A percentile compares a stretch with the other conserved stretches of the same genome.
Conservation (phyloP, 2,797 vertebrate genomes). For the Channallabes apus region DNA sequence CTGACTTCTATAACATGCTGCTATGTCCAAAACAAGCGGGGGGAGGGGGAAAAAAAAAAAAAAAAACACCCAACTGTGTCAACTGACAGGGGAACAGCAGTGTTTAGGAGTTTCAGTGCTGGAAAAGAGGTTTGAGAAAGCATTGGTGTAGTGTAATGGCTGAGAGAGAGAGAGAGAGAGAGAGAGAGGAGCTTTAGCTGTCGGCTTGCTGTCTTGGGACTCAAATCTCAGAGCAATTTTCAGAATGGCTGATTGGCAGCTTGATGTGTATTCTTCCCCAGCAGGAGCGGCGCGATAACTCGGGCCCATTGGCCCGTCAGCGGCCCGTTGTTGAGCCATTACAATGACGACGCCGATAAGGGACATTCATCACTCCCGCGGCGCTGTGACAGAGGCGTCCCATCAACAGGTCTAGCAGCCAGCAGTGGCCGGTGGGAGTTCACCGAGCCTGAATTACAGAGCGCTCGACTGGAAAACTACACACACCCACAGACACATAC, state of each 20-base stretch:
- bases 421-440: conserved; percentile 49
- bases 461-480: conserved; percentile 56
- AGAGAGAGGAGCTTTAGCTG: conserved; percentile 58
- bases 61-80: conserved; percentile 30
- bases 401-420: conserved; percentile 75
- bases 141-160: conserved; percentile 50
- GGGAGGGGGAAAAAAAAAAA: conserved; percentile 6
- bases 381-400: conserved; percentile 71
- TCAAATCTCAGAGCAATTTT: conserved; percentile 89
- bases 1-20: conserved; percentile 56
- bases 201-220: conserved; percentile 75
- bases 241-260: conserved; percentile 80
- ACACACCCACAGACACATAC: conserved; percentile 21
- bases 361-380: conserved; percentile 84
- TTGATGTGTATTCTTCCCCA: conserved; percentile 82
- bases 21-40: conserved; percentile 9
- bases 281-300: conserved; percentile 76
- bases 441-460: conserved; percentile 59
- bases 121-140: conserved; percentile 58
- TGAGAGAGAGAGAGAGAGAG: conserved; percentile 1
- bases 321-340: conserved; percentile 81
- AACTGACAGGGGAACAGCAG: conserved; percentile 53
- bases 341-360: conserved; percentile 86
- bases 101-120: conserved; percentile 67
- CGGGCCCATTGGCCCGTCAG: conserved; percentile 68